Conservation (phyloP, 2,797 vertebrate genomes). For the Hemitrygon akajei region DNA sequence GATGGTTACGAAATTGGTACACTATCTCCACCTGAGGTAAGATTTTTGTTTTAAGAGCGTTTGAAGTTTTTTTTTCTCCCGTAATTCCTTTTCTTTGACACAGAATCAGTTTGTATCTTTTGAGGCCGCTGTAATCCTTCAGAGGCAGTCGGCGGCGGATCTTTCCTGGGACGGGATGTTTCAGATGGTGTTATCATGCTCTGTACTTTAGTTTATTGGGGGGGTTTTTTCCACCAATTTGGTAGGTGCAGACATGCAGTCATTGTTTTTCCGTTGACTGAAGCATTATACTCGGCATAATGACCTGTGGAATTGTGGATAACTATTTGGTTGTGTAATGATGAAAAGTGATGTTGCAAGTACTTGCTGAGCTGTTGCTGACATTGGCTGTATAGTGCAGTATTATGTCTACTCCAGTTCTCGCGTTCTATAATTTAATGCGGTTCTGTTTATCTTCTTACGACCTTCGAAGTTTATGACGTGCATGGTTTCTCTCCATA, state of each 20-base stretch:
- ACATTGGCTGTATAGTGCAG: too few species aligned
- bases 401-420: too few species aligned
- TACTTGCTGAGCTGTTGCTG: too few species aligned
- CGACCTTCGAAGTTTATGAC: too few species aligned
- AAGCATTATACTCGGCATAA: too few species aligned
- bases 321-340: too few species aligned
- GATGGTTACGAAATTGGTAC: constrained; percentile 55
- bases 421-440: too few species aligned
- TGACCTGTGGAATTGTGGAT: too few species aligned
- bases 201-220: not conserved
- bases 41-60: constrained; percentile 41
- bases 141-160: not conserved
- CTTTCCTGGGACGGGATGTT: not conserved
- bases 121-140: not conserved
- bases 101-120: not conserved
- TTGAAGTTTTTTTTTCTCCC: not conserved
- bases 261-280: not conserved
- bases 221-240: not conserved
- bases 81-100: not conserved
- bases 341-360: too few species aligned
- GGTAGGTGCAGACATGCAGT: not conserved
- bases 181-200: not conserved
- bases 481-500: too few species aligned
- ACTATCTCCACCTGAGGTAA: constrained; percentile 63
- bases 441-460: too few species aligned